Base-by-base conservation (phyloP, 2,888 invertebrate genomes). In the Cerastoderma edule region DNA sequence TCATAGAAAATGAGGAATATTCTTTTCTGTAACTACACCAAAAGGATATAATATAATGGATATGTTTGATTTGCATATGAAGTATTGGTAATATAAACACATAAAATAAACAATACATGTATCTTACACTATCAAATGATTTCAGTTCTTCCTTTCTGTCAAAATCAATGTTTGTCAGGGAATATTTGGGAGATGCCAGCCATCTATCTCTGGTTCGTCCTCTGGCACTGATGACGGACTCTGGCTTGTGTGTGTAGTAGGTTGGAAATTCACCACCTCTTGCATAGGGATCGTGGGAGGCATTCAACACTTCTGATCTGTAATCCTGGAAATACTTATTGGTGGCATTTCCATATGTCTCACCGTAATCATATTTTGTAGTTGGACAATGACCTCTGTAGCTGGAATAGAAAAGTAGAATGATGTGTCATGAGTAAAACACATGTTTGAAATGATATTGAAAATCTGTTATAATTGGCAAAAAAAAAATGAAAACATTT, bases 361-460 rank as follows among this genome's bases (percentile, higher is more conserved):
- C 93, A n/a, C 92, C 93, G 86, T 91, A 93, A 75, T 92, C 92
- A 88, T 89, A 93, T 75, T 93, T 92, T 68, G 89, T 88, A 19
- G 92, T 91, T 46, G 93, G 93, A 66, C 92, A 91, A 81, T 92
- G 90, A 8, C 93, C 93, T 46, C 89, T 84, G 72, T 92, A 93
- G 57, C 92, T 92, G 80, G 2, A 83, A 81, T 16, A 57, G 63
- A 67, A 39, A 28, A 71, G 22, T 22, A 54, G 22, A 10, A 54
- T 24, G 22, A 10, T 16, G 22, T 24, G 24, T n/a, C 10, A 22
- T 16, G 22, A 44, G 19, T 13, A 10, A 54, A 19, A 46, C 16
- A 27, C n/a, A n/a, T n/a, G n/a, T n/a, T n/a, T n/a, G n/a, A n/a
- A n/a, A n/a, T n/a, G n/a, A n/a, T n/a, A n/a, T n/a, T n/a, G n/a